Conservation (phyloP, 2,797 vertebrate genomes). For the Sebastes goodei region DNA sequence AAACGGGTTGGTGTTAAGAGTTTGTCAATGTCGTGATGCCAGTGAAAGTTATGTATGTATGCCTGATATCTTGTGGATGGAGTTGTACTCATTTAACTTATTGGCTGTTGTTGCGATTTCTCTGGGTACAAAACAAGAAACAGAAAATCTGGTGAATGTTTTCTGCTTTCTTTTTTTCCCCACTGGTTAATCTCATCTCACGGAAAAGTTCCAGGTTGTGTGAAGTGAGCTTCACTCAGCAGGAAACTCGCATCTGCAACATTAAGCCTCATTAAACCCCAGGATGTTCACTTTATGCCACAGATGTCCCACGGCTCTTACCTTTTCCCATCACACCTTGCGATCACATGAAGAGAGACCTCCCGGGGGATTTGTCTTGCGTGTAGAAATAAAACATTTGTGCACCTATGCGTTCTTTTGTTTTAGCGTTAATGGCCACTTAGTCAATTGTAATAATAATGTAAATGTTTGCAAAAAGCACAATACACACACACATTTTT, state of each 20-base stretch:
- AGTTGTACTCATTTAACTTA: neutral
- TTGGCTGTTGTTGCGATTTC: neutral
- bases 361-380: neutral
- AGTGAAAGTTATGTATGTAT: no score
- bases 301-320: conserved; percentile 26
- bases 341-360: conserved; percentile 1
- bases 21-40: neutral
- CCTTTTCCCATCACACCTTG: conserved; percentile 10
- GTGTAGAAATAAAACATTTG: neutral
- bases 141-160: neutral
- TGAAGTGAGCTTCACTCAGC: conserved; percentile 12
- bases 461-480: neutral
- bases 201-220: conserved; percentile 1
- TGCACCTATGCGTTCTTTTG: neutral
- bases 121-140: neutral
- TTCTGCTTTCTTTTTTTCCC: neutral
- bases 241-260: conserved; percentile 47
- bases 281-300: conserved; percentile 19
- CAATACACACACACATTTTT: neutral
- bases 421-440: neutral
- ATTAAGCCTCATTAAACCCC: conserved; percentile 56
- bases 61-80: neutral
- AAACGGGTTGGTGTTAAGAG: no score
- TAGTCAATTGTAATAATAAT: neutral
- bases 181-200: conserved; percentile 18